Base-by-base conservation (phyloP, 2,113 vertebrate species). In the Leptocoma aspasia region DNA sequence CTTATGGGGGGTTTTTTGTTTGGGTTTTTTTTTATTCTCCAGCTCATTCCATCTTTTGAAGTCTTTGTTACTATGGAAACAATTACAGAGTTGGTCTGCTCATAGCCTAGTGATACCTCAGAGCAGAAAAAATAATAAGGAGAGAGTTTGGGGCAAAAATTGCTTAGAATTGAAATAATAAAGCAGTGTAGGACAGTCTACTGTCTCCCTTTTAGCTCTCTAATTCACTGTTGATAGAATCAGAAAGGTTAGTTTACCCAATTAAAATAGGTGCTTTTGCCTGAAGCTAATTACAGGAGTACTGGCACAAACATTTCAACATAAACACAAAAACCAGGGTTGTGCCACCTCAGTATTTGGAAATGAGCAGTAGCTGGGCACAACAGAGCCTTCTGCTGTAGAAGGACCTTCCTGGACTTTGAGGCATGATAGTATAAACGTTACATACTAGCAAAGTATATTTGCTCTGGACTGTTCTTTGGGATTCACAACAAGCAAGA, bases 1-100 rank as follows among this genome's bases (percentile, higher is more conserved):
- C 18, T 60, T 45, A 27, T 4, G 12, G 10, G 11, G 27, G n/a
- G 56, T 26, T 13, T 45, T 27, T 21, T 73, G 39, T 12, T 39
- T n/a, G n/a, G n/a, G n/a, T 37, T 39, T 53, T 35, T 59, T 45
- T 45, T 54, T 35, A 7, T 93, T 75, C 42, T 82, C 21, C 69
- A 57, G 31, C 19, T 75, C 65, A 57, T 90, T 95, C 66, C 13
- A 45, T 68, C 53, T 92, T 96, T 84, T 70, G 39, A 94, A 87
- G 41, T 45, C 65, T 90, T 96, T 75, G 96, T 96, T 78, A 68
- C 94, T 66, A 96, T 95, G 92, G 97, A 94, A 97, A 97, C 94
- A 86, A 66, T 88, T 87, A 94, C 42, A 73, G 10, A 42, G n/a
- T 60, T 77, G 49, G 37, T 60, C 72, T 66, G 50, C 65, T 76